Evolutionary conservation across 2,888 invertebrate species (phyloP).

Genomic region (Biston stratarius): DNA sequence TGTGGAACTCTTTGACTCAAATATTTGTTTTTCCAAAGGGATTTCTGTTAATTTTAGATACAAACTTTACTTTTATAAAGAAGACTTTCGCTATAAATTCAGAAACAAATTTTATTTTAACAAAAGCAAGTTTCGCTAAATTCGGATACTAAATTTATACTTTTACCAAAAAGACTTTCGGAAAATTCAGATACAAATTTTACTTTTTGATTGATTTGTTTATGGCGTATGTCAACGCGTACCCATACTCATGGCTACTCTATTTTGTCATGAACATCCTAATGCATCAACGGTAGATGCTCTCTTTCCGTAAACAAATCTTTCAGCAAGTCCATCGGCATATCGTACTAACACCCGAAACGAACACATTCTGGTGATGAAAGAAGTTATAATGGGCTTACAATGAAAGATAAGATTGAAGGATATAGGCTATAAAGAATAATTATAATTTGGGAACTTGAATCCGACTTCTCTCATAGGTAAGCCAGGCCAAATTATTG

Average conservation of each 20-base stretch:
- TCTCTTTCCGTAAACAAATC: slow-evolving; percentile 13
- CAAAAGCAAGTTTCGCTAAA: no score
- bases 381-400: slow-evolving; percentile 2
- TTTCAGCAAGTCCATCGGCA: slow-evolving; percentile 18
- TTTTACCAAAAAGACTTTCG: neutral
- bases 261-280: slow-evolving; percentile 14
- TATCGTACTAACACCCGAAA: neutral
- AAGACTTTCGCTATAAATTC: no score
- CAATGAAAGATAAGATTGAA: neutral
- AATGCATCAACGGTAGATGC: slow-evolving; percentile 11
- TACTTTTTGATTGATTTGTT: slow-evolving; percentile 17
- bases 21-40: no score
- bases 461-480: no score
- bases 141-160: no score
- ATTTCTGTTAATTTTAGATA: no score
- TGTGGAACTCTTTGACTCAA: no score
- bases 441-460: no score
- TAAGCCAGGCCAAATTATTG: no score
- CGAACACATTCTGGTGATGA: neutral
- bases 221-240: slow-evolving; percentile 14
- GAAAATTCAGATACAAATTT: neutral
- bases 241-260: slow-evolving; percentile 6
- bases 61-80: no score
- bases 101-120: no score
- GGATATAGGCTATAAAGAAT: neutral